Evolutionary conservation across 2,113 vertebrate genomes (phyloP).

Genomic region (Cavia porcellus): DNA sequence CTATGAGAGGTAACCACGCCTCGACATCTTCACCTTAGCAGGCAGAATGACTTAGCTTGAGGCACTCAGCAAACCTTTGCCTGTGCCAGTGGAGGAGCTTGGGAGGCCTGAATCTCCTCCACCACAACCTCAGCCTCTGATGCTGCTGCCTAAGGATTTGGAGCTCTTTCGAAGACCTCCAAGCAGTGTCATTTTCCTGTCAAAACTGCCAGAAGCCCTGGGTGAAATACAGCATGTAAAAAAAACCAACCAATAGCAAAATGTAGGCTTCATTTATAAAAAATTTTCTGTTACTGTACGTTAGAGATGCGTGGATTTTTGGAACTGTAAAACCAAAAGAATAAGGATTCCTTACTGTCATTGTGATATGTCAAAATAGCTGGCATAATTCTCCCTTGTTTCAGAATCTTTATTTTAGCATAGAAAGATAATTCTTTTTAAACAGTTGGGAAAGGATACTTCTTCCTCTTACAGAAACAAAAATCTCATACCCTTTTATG

Average conservation of each 20-base stretch:
- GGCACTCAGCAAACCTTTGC: conserved; percentile 51
- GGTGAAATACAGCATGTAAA: neutral
- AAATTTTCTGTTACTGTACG: neutral
- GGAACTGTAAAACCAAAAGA: conserved; percentile 58
- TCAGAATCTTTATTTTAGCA: conserved; percentile 55
- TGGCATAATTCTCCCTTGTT: conserved; percentile 56
- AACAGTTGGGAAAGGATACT: neutral
- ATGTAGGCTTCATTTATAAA: neutral
- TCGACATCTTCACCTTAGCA: conserved; percentile 6
- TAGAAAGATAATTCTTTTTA: conserved; percentile 60
- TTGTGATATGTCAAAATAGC: conserved; percentile 44
- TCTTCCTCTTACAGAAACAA: conserved; percentile 41
- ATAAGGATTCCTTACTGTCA: conserved; percentile 22
- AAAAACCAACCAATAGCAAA: neutral
- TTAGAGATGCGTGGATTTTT: conserved; percentile 46
- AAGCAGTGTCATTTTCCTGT: neutral
- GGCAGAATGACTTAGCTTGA: conserved; percentile 27
- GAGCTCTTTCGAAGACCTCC: conserved; percentile 12
- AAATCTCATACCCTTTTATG: neutral
- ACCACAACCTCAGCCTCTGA: neutral
- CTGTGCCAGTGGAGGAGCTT: neutral
- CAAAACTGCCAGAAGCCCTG: conserved; percentile 64
- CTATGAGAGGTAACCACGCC: neutral
- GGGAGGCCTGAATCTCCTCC: neutral
- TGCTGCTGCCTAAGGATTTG: conserved; percentile 5